Evolutionary conservation across 2,113 vertebrate species (phyloP).

Genomic region (Spermophilus dauricus): DNA sequence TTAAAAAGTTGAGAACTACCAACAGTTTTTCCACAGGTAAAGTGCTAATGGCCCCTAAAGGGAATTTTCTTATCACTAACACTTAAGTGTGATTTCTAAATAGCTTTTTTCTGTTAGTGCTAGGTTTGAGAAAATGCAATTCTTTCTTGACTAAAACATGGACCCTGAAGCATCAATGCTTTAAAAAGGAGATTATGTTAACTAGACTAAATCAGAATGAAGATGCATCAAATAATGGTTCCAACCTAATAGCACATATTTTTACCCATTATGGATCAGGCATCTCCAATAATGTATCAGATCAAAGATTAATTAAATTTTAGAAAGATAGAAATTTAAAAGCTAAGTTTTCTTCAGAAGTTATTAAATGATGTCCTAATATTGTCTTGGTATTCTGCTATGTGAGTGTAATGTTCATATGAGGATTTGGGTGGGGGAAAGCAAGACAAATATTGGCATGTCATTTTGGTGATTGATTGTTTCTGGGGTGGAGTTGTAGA

Average conservation of each 20-base stretch:
- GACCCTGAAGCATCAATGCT: background rate
- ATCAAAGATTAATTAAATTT: background rate
- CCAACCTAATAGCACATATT: background rate
- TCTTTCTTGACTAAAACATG: background rate
- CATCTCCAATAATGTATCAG: background rate
- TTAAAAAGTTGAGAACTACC: background rate
- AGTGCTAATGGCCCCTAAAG: background rate
- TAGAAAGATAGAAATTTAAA: background rate
- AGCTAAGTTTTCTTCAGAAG: background rate
- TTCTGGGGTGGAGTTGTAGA: background rate
- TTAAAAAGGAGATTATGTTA: constrained; percentile 33
- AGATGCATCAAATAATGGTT: background rate
- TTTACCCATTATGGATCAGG: background rate
- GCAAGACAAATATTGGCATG: background rate
- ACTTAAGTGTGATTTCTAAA: constrained; percentile 38
- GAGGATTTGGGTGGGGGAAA: background rate
- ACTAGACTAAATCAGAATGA: background rate
- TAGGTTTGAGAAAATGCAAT: constrained; percentile 8
- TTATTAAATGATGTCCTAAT: constrained; percentile 16
- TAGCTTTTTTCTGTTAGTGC: constrained; percentile 33
- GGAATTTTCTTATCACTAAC: constrained; percentile 20
- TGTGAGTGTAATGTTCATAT: background rate
- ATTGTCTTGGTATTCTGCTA: constrained; percentile 1
- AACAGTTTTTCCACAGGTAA: constrained; percentile 50
- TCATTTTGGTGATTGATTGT: background rate